phyloP scores from a whole-genome alignment of 1,140 invertebrate species.

The Eupeodes corollae region DNA sequence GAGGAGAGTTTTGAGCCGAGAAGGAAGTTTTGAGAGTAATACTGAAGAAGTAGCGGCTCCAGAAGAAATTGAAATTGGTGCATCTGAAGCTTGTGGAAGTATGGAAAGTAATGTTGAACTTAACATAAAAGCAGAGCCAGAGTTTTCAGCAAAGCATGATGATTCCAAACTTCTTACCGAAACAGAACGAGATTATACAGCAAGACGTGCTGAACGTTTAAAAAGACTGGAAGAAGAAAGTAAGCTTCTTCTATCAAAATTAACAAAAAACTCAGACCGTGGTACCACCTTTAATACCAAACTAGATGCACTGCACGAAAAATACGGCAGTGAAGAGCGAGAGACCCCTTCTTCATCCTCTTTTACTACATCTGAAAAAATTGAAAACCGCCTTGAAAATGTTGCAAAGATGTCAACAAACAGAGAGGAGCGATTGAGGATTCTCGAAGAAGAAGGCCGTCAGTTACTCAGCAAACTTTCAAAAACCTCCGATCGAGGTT shows the following conservation, averaged over 20 bases:
- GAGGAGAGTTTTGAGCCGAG: slow-evolving; percentile 19
- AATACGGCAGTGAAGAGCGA: slow-evolving; percentile 5
- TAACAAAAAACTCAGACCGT: slow-evolving; percentile 28
- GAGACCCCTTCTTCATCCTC: slow-evolving; percentile 3
- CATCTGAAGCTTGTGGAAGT: background rate
- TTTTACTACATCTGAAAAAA: slow-evolving; percentile 8
- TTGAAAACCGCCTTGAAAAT: slow-evolving; percentile 32
- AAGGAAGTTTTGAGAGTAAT: slow-evolving; percentile 35
- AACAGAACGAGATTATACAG: slow-evolving; percentile 40
- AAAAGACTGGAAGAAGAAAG: slow-evolving; percentile 28
- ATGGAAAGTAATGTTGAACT: too few species aligned
- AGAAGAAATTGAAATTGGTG: slow-evolving; percentile 4
- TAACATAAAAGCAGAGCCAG: background rate
- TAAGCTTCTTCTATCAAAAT: slow-evolving; percentile 15
- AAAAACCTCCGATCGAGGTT: slow-evolving; percentile 34
- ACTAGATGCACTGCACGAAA: slow-evolving; percentile 18
- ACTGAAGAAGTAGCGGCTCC: slow-evolving; percentile 31
- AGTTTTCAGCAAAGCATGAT: background rate
- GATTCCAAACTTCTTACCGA: slow-evolving; percentile 13
- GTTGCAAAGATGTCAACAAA: slow-evolving; percentile 44
- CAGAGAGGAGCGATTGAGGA: slow-evolving; percentile 49
- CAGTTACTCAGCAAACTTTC: slow-evolving; percentile 52
- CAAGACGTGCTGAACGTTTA: slow-evolving; percentile 40
- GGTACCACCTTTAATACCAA: slow-evolving; percentile 21
- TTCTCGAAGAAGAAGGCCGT: slow-evolving; percentile 57